phyloP scores from a whole-genome alignment of 2,113 vertebrate species.

The Potamarius usumacintae region DNA sequence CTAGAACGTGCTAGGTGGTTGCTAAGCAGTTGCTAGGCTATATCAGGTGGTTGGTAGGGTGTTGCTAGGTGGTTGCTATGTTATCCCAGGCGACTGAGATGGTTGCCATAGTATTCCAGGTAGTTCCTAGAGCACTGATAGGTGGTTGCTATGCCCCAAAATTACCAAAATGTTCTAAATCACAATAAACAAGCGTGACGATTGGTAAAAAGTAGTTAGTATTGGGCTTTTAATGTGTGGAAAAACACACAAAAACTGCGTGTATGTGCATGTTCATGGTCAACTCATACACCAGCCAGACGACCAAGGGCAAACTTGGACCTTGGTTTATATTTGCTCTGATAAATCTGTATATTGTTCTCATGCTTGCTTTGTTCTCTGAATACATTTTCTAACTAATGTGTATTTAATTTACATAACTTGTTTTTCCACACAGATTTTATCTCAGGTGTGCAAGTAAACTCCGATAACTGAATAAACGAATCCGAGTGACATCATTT shows the following conservation, averaged over 20 bases:
- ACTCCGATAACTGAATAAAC: neutral
- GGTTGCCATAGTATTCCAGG: neutral
- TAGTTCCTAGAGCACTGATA: neutral
- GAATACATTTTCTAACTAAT: neutral
- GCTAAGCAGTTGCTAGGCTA: neutral
- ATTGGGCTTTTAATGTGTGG: neutral
- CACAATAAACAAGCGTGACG: no score
- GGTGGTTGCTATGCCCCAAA: neutral
- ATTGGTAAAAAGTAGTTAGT: neutral
- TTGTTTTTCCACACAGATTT: neutral
- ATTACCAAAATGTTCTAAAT: no score
- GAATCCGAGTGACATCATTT: neutral
- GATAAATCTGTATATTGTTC: neutral
- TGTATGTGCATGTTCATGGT: constrained; percentile 4
- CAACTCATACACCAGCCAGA: neutral
- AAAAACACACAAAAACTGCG: neutral
- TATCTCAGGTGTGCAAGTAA: neutral
- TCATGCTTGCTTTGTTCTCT: neutral
- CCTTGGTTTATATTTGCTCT: neutral
- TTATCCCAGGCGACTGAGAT: neutral
- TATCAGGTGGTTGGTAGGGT: neutral
- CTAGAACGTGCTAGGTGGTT: neutral
- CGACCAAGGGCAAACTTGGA: neutral
- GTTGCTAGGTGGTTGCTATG: no score
- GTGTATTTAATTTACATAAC: neutral